Evolutionary conservation across 2,797 vertebrate genomes (phyloP), one percentile per base, ranked within the genome.

Genomic region (Tinamus major): DNA sequence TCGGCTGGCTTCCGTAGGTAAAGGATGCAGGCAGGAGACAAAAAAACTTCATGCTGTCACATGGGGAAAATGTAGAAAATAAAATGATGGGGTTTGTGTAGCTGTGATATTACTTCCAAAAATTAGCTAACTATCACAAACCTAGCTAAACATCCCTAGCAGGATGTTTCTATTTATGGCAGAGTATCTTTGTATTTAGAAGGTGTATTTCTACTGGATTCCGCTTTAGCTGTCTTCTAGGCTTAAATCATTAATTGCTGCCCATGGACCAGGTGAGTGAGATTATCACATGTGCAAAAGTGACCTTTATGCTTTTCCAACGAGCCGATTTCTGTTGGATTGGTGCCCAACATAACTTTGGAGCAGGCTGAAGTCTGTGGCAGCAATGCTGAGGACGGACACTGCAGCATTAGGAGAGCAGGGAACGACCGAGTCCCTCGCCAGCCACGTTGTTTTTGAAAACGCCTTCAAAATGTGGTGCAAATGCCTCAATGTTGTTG

Each of bases 181-280:
- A 92, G 74, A 74, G 82, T 97, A 92, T n/a, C n/a, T n/a, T n/a
- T n/a, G 49, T 96, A 87, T 97, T 96, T 97, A 94, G 95, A 96
- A 94, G 96, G 92, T 94, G 96, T 94, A 95, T 94, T 95, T 94
- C 59, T 91, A 92, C 69, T 56, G 35, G 49, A 19, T 93, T 93
- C 87, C 77, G 86, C 95, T 97, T 96, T 96, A 83, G 75, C 62
- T 93, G 85, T 71, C 87, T 96, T 95, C 94, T 17, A 59, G 44
- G 37, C 20, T 88, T 77, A 92, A 87, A 90, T 79, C 75, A 69
- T 89, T 88, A 94, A 85, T 92, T 94, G 85, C 65, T 90, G 78
- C 85, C 75, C 62, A 13, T 16, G 56, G 61, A 48, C 33, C 31
- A 49, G 48, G 75, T 46, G 89, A 93, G 71, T 74, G 90, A 82